A percentile compares a stretch with the other conserved stretches of the same genome.
Evolutionary conservation across 2,113 vertebrate genomes (phyloP).

Genomic region (Enhydra lutris): DNA sequence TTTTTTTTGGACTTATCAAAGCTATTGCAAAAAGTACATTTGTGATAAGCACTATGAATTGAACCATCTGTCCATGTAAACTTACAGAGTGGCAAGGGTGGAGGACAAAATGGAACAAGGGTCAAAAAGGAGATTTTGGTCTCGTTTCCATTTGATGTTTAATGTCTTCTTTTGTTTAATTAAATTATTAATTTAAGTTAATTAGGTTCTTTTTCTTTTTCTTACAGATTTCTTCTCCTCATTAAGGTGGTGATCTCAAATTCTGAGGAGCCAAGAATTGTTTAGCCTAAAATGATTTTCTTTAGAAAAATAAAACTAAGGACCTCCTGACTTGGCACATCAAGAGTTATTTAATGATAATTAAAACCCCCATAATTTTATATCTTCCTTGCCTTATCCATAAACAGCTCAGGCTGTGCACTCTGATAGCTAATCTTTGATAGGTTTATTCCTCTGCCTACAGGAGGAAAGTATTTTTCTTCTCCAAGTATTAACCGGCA

Average conservation of each 20-base stretch:
- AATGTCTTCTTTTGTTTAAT: not conserved
- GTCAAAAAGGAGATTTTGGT: not conserved
- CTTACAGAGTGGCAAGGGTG: not conserved
- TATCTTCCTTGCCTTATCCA: not conserved
- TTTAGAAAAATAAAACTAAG: constrained; percentile 49
- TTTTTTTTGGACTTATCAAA: constrained; percentile 64
- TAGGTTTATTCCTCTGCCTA: constrained; percentile 47
- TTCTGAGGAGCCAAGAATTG: constrained; percentile 26
- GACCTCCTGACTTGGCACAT: constrained; percentile 45
- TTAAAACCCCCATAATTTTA: constrained; percentile 37
- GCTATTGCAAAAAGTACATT: constrained; percentile 51
- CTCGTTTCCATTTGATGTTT: not conserved
- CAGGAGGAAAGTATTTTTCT: constrained; percentile 35
- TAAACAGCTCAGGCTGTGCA: not conserved
- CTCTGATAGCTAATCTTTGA: constrained; percentile 23
- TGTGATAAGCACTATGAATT: constrained; percentile 64
- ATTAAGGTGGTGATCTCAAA: constrained; percentile 53
- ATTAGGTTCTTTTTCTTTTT: not conserved
- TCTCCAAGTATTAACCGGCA: not conserved
- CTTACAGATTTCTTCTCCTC: not conserved
- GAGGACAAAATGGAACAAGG: not conserved
- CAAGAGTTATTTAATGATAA: constrained; percentile 41
- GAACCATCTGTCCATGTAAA: constrained; percentile 60
- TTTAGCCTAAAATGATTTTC: not conserved
- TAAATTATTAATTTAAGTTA: not conserved